These are phyloP conservation scores for Pomacea canaliculata DNA, from an alignment of 2,888 invertebrate species.

Conservation along the genomic window DNA sequence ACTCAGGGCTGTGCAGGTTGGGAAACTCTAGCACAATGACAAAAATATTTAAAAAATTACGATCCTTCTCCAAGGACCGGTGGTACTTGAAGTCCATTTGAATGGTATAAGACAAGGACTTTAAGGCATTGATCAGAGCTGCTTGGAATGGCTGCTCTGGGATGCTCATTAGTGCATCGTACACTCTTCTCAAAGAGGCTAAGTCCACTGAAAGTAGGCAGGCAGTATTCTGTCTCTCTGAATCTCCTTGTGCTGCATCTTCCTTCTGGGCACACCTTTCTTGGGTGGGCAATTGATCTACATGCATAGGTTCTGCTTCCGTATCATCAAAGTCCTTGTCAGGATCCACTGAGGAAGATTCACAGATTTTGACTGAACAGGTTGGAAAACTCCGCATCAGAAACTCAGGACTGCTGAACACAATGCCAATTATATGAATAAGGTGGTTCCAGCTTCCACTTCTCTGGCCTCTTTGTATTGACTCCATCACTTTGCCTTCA, in stretches of 20 bases:
- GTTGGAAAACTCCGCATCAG: constrained; percentile 81
- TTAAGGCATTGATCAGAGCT: constrained; percentile 82
- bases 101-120: constrained; percentile 80
- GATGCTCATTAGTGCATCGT: constrained; percentile 73
- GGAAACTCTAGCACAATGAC: constrained; percentile 86
- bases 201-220: constrained; percentile 61
- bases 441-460: constrained; percentile 80
- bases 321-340: constrained; percentile 86
- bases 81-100: constrained; percentile 79
- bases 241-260: constrained; percentile 5
- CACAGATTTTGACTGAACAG: constrained; percentile 28
- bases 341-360: constrained; percentile 63
- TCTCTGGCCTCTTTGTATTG: constrained; percentile 82
- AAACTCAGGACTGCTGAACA: constrained; percentile 79
- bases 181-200: constrained; percentile 79
- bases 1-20: constrained; percentile 76
- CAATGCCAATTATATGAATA: constrained; percentile 82
- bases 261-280: neutral
- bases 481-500: constrained; percentile 80
- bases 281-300: constrained; percentile 9
- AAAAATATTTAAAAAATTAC: constrained; percentile 75
- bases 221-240: neutral
- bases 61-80: constrained; percentile 69
- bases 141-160: constrained; percentile 74
- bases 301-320: constrained; percentile 57